Base-by-base conservation (phyloP, 2,888 invertebrate genomes). In the Exocentrus adspersus region DNA sequence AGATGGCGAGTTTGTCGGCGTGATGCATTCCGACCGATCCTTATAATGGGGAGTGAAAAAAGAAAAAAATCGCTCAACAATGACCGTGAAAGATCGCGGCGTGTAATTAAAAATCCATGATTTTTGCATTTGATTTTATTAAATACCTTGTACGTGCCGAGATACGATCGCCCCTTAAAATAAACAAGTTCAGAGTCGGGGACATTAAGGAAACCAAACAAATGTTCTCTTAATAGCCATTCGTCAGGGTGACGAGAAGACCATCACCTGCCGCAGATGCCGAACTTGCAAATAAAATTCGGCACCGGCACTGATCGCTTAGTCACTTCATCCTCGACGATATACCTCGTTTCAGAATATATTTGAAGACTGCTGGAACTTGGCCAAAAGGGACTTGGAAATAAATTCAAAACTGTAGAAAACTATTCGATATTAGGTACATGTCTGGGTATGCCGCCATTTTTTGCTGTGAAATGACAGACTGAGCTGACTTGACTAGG, bases 191-290 rank as follows among this genome's bases (percentile, higher is more conserved):
- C 17, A n/a, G 37, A 12, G 51, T 30, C 51, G 12, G 32, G n/a
- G 17, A 19, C 32, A 51, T 51, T 30, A 37, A 51, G 30, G 51
- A 51, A 32, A 19, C 51, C 51, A 51, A 51, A 50, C 30, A 30
- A 50, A 51, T 51, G 51, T 32, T 51, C 19, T 32, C 32, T 51
- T 48, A 48, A 48, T 48, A 28, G 48, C 16, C 17, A 62, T 67
- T 59, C 62, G 62, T 67, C 67, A 67, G 48, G 16, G 58, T 62
- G 61, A 65, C 58, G 43, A 59, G 54, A 61, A 32, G 14, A 48
- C 46, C 42, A 56, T 64, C 67, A 67, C 67, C 67, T 67, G 67
- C 62, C 67, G 67, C 67, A 67, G 67, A 67, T 67, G 67, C 64
- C 65, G 46, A 32, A 67, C 62, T 41, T 24, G 54, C 56, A 37